Conservation (phyloP, 2,113 vertebrate species). For the Pipa parva region DNA sequence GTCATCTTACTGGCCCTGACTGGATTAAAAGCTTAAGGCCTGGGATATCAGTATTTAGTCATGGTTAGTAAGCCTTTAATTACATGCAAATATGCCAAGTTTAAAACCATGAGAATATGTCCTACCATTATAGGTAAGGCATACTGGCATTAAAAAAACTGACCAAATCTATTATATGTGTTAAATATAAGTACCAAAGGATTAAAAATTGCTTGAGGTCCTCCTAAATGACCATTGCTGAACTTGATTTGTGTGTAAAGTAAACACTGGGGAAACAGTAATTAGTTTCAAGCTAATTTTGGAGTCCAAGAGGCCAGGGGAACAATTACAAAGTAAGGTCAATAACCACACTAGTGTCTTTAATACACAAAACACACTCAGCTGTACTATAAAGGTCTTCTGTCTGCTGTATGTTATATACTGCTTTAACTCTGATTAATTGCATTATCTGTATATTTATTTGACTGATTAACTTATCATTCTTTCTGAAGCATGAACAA, state of each 20-base stretch:
- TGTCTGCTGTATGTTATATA: conserved; percentile 17
- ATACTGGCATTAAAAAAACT: too few relatives aligned
- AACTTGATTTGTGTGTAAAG: conserved; percentile 75
- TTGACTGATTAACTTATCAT: conserved; percentile 24
- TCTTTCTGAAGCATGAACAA: conserved; percentile 12
- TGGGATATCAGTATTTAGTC: too few relatives aligned
- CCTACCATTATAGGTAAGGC: too few relatives aligned
- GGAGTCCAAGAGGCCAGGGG: conserved; percentile 65
- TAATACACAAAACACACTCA: conserved; percentile 54
- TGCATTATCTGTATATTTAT: conserved; percentile 22
- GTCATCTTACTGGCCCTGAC: too few relatives aligned
- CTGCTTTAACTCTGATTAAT: conserved; percentile 9
- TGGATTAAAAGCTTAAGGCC: too few relatives aligned
- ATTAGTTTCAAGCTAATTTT: conserved; percentile 80
- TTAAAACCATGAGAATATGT: too few relatives aligned
- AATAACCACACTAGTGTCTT: conserved; percentile 70
- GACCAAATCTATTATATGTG: too few relatives aligned
- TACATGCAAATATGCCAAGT: too few relatives aligned
- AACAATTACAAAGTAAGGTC: conserved; percentile 69
- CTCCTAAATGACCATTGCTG: conserved; percentile 52
- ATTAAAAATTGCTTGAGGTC: not conserved
- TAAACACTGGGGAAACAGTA: conserved; percentile 81
- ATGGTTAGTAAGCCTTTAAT: too few relatives aligned
- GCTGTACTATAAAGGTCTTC: conserved; percentile 42
- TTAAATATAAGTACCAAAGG: not conserved